Base-by-base conservation (phyloP, 2,113 vertebrate genomes). In the Cygnus buccinator region DNA sequence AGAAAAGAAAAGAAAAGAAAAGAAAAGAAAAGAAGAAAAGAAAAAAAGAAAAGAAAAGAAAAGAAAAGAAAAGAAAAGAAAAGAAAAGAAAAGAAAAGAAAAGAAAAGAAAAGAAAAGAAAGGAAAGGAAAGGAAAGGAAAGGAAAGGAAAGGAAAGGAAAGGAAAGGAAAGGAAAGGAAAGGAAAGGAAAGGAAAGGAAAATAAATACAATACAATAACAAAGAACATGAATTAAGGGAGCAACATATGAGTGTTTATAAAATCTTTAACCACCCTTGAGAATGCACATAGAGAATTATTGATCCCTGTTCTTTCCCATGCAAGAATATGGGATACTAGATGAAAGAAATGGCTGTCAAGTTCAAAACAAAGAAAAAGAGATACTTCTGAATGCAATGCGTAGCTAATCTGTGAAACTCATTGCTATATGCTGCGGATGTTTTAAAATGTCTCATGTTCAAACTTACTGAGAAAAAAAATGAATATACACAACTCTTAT, bases 391-490 rank as follows among this genome's bases (percentile, higher is more conserved):
- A 70, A 13, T 37, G 18, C 13, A 81, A 63, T 10, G 52, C 67
- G 31, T 8, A 84, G 58, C 23, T 62, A 80, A 90, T 35, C 63
- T 75, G 39, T 71, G 76, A 57, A 87, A 86, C n/a, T 39, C 35
- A 59, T 74, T 3, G 2, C 25, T 65, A 10, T 66, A 52, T 21
- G 41, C 22, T 87, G 16, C 70, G 11, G 37, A 46, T 84, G 52
- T 86, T 96, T 84, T 55, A 88, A 95, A 95, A 86, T 67, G n/a
- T 61, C n/a, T 33, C 67, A 17, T 77, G 68, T 67, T 93, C 71
- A 79, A 79, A 57, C 71, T 91, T 90, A 61, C 44, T 61, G 58
- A 72, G 25, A 65, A 91, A 65, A 65, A 66, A 87, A 95, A 78
- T 39, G 19, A 39, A 39, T 72, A 29, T 50, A 43, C 18, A 73